A percentile compares a stretch with the other conserved stretches of the same genome.
Evolutionary conservation across 2,888 invertebrate genomes (phyloP).

Genomic region (Hydrotaea diabolus): DNA sequence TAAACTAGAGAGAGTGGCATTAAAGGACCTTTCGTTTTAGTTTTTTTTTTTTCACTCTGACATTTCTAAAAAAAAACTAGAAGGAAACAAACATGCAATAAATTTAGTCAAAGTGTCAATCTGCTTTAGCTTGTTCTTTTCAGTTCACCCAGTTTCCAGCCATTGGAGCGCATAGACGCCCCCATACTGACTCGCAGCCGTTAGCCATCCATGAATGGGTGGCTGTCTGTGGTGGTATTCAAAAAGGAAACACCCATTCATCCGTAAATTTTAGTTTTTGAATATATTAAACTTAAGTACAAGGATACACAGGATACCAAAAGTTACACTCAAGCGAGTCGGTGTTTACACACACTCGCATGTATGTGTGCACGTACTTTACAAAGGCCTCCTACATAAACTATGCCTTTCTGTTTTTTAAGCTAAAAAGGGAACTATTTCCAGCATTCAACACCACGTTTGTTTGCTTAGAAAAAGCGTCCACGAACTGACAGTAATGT

Average conservation of each 20-base stretch:
- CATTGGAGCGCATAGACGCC: neutral
- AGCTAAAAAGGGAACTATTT: constrained; percentile 15
- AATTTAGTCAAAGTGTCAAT: constrained; percentile 53
- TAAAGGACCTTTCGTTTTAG: constrained; percentile 10
- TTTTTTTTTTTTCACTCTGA: constrained; percentile 7
- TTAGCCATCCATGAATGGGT: constrained; percentile 6
- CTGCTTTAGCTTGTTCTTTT: constrained; percentile 26
- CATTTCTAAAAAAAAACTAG: constrained; percentile 12
- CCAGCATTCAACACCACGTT: constrained; percentile 14
- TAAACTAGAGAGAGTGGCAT: neutral
- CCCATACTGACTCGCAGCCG: neutral
- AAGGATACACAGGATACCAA: constrained; percentile 3
- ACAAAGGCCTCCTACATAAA: constrained; percentile 10
- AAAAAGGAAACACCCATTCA: neutral
- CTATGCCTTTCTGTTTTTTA: neutral
- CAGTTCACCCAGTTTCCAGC: neutral
- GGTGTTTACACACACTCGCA: neutral
- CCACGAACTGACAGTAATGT: neutral
- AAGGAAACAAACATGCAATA: constrained; percentile 26
- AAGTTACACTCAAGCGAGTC: neutral
- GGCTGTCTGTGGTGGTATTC: neutral
- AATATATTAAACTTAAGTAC: neutral
- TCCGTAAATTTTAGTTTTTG: constrained; percentile 16
- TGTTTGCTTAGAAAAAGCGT: neutral
- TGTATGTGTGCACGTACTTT: neutral